phyloP scores from a whole-genome alignment of 2,113 vertebrate genomes.

The Anguilla rostrata region DNA sequence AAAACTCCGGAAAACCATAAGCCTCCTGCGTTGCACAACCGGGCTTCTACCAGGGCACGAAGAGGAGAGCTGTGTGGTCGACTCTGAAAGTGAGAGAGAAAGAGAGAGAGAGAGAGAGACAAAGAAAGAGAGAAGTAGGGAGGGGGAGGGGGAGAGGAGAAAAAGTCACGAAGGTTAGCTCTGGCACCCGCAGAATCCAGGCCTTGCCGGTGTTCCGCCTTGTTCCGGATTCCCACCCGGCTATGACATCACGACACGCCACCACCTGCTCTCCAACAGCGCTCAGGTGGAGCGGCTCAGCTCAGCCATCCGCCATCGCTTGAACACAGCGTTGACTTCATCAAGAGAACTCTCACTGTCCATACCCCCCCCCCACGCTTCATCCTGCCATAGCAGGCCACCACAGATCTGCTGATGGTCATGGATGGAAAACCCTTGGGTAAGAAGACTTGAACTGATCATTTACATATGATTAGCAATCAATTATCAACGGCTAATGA shows the following conservation, averaged over 20 bases:
- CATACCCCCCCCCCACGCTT: too few relatives aligned
- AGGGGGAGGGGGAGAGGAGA: conserved; percentile 26
- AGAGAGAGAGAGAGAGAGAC: conserved; percentile 39
- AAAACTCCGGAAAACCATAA: conserved; percentile 71
- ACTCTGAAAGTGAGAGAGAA: conserved; percentile 46
- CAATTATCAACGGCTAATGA: not conserved
- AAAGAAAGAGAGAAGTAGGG: conserved; percentile 24
- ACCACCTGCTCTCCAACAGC: not conserved
- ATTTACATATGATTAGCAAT: not conserved
- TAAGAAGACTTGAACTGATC: not conserved
- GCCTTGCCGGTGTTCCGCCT: not conserved
- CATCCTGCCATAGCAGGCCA: not conserved
- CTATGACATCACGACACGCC: not conserved
- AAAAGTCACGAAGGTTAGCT: conserved; percentile 19
- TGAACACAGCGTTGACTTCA: not conserved
- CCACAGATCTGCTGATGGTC: not conserved
- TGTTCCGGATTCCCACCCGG: not conserved
- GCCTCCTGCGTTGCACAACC: conserved; percentile 70
- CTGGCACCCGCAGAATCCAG: not conserved
- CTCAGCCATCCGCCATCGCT: not conserved
- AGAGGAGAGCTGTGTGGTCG: conserved; percentile 52
- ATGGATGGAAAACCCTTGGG: not conserved
- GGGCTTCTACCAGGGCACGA: conserved; percentile 48
- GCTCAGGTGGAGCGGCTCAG: not conserved
- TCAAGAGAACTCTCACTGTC: not conserved